Evolutionary conservation across 2,113 vertebrate genomes (phyloP), one percentile per base, ranked within the genome.

Genomic region (Grammomys dolichurus): DNA sequence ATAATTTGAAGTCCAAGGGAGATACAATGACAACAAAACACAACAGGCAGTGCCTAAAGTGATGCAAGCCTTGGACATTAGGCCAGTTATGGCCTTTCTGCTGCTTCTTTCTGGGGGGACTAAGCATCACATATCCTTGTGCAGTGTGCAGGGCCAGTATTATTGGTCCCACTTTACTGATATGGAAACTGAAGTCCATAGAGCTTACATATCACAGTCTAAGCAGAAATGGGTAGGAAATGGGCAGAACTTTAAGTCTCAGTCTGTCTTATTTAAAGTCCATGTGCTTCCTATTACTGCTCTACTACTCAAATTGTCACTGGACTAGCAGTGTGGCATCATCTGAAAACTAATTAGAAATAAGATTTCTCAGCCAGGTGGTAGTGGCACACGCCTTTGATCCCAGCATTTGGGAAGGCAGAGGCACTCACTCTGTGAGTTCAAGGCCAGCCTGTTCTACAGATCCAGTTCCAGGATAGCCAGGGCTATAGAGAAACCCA

Each of bases 241-340:
- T 46, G 69, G 86, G 40, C 9, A 80, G 43, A 40, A 75, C 76
- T 65, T 87, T 46, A 60, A 96, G 70, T 17, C 43, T 56, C 22
- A 36, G 7, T 88, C 60, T 65, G 43, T 46, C n/a, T 95, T 80
- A 85, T 58, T 82, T 91, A 92, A 93, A 82, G 70, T 19, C 63
- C 7, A 36, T 0, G 31, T 69, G 51, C 75, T 78, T 70, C 33
- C 67, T 65, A 51, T 40, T 60, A 31, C 26, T 80, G 48, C 36
- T 91, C n/a, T 87, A 40, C 48, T 65, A 14, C 1, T 69, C 40
- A 60, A 82, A 76, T 33, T 48, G 36, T 73, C 13, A 31, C 54
- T 78, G 48, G 40, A 22, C 60, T 56, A 85, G 20, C 0, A 46
- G n/a, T 81, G 0, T 48, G 22, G 9, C n/a, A 87, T 80, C 36